Percentiles rank a stretch among this genome's conserved stretches.
These are phyloP conservation scores for Heterodera schachtii DNA, from an alignment of 1,140 invertebrate species.

Conservation along the genomic window DNA sequence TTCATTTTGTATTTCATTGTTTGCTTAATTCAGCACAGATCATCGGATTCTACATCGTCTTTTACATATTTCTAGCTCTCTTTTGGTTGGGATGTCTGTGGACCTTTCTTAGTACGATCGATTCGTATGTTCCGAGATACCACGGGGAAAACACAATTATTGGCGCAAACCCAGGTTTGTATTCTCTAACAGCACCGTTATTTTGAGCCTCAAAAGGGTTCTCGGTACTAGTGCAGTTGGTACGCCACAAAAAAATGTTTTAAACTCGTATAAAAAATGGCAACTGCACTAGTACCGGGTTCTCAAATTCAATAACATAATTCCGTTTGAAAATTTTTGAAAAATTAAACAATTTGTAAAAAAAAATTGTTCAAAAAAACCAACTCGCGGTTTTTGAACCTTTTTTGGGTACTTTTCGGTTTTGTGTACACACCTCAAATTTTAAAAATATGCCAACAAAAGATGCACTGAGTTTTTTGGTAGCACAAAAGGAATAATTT, in stretches of 20 bases:
- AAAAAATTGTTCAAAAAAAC: too few relatives aligned
- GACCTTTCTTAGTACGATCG: slow-evolving; percentile 62
- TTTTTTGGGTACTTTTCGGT: too few relatives aligned
- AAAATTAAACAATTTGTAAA: too few relatives aligned
- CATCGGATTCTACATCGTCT: slow-evolving; percentile 62
- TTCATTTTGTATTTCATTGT: neutral
- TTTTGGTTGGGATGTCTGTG: slow-evolving; percentile 63
- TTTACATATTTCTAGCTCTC: slow-evolving; percentile 58
- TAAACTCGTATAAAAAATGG: too few relatives aligned
- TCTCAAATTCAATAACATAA: too few relatives aligned
- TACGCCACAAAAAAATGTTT: neutral
- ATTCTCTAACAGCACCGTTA: neutral
- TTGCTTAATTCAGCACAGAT: slow-evolving; percentile 58
- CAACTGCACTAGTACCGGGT: too few relatives aligned
- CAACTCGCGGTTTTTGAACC: too few relatives aligned
- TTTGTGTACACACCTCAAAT: too few relatives aligned
- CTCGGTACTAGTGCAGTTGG: slow-evolving; percentile 16
- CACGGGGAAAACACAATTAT: slow-evolving; percentile 66
- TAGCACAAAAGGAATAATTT: too few relatives aligned
- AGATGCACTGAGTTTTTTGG: too few relatives aligned
- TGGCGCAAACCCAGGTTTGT: slow-evolving; percentile 62
- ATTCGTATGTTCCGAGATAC: slow-evolving; percentile 58
- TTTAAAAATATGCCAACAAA: too few relatives aligned
- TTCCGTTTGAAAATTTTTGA: too few relatives aligned
- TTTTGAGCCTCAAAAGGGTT: neutral